phyloP scores from a whole-genome alignment of 2,113 vertebrate genomes.

The Ginglymostoma cirratum region DNA sequence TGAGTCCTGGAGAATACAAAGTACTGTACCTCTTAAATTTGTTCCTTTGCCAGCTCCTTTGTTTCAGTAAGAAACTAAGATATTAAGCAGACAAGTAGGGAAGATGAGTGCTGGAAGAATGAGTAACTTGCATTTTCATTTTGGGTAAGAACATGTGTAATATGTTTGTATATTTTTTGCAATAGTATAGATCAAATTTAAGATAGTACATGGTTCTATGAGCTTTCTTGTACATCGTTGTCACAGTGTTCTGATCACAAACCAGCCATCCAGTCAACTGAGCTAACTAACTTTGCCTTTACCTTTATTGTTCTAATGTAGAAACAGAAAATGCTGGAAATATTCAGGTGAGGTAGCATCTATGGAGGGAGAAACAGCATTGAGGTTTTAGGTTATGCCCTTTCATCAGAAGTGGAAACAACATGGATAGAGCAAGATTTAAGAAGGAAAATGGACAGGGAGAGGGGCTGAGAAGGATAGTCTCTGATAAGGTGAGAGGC shows the following conservation, averaged over 20 bases:
- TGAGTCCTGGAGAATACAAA: background rate
- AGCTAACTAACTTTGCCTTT: no score
- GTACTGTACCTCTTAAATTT: background rate
- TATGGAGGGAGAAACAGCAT: background rate
- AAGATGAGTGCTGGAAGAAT: background rate
- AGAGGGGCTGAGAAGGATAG: background rate
- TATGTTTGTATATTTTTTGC: background rate
- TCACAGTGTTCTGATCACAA: no score
- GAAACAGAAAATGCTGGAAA: background rate
- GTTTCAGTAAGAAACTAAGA: background rate
- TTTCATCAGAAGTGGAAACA: background rate
- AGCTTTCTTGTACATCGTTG: background rate
- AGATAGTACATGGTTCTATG: background rate
- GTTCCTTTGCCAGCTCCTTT: background rate
- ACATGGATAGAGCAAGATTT: background rate
- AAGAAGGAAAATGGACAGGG: background rate
- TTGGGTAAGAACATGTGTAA: conserved; percentile 10
- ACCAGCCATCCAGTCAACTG: no score
- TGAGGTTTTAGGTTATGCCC: background rate
- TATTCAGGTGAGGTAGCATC: background rate
- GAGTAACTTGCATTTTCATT: background rate
- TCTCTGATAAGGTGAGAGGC: background rate
- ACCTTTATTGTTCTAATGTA: background rate
- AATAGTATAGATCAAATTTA: background rate
- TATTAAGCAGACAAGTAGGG: background rate